Evolutionary conservation across 2,797 vertebrate species (phyloP), one percentile per base, ranked within the genome.

Genomic region (Chloroceryle inda): DNA sequence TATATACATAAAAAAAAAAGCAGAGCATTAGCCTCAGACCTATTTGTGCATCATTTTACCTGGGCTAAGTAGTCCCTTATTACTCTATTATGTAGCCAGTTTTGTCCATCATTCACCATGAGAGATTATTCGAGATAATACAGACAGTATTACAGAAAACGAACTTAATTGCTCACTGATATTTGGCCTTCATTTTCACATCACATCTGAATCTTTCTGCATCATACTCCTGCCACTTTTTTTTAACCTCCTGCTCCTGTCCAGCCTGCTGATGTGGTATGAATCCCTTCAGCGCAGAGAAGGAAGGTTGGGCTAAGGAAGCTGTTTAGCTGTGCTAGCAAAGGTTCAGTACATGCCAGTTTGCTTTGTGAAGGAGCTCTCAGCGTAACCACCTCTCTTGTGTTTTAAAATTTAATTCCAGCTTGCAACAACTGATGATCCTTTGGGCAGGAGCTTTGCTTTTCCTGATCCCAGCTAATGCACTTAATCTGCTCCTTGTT

Each of bases 371-470:
- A 81, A 56, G n/a, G n/a, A 87, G 56, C 42, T 81, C 24, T 49
- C 61, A 26, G 52, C 0, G 0, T 26, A 77, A 71, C 29, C 35
- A 74, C 26, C 23, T 40, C 47, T 80, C 37, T 45, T 8, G 19
- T 61, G 55, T 42, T 64, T 89, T 58, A 71, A 85, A 76, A 89
- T 73, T 38, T 66, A 55, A 90, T 85, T 90, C 79, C 58, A 59
- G 15, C 33, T 80, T 64, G 52, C 33, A 84, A 80, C 37, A 93
- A 90, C 75, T 17, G 12, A 62, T 6, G 5, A 23, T 50, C 37
- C 31, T 84, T 84, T 71, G 35, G 81, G 59, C 16, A 64, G 31
- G 31, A 83, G 20, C 33, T 92, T 77, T 44, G 24, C 19, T 69
- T 83, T 67, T 49, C 49, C 35, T 80, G 61, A 85, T 80, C 47